A percentile compares a stretch with the other conserved stretches of the same genome.
phyloP scores from a whole-genome alignment of 2,888 invertebrate species.

The Caenorhabditis sulstoni region DNA sequence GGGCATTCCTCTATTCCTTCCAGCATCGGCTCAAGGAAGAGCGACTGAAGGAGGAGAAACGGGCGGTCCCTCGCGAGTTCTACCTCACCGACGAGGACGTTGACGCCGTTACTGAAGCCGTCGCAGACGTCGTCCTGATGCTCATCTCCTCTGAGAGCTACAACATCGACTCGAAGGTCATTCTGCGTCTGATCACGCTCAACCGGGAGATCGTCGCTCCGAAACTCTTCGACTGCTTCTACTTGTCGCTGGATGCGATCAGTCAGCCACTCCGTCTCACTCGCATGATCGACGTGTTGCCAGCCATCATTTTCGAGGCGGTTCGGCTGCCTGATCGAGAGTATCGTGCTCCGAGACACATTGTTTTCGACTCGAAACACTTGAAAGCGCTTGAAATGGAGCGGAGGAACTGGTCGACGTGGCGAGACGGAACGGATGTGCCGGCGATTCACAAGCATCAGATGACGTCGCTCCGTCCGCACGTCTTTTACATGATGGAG shows the following conservation, averaged over 20 bases:
- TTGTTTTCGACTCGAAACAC: conserved; percentile 32
- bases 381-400: conserved; percentile 36
- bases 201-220: conserved; percentile 62
- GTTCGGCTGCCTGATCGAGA: conserved; percentile 24
- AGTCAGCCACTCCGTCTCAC: conserved; percentile 47
- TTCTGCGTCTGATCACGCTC: conserved; percentile 44
- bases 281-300: conserved; percentile 21
- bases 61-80: conserved; percentile 46
- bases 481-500: conserved; percentile 64
- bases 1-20: conserved; percentile 17
- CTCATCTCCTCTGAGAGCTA: conserved; percentile 24
- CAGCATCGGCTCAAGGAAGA: conserved; percentile 44
- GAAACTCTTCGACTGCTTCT: conserved; percentile 61
- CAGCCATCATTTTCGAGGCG: conserved; percentile 27
- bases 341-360: conserved; percentile 24
- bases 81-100: conserved; percentile 63
- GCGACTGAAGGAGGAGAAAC: conserved; percentile 39
- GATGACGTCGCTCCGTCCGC: conserved; percentile 42
- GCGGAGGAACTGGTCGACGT: conserved; percentile 34
- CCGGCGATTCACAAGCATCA: conserved; percentile 12
- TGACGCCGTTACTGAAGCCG: conserved; percentile 24
- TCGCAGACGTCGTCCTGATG: conserved; percentile 29
- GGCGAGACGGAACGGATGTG: conserved; percentile 21
- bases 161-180: conserved; percentile 16
- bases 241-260: conserved; percentile 40